Evolutionary conservation across 2,888 invertebrate genomes (phyloP), one percentile per base, ranked within the genome.

Genomic region (Thera britannica): DNA sequence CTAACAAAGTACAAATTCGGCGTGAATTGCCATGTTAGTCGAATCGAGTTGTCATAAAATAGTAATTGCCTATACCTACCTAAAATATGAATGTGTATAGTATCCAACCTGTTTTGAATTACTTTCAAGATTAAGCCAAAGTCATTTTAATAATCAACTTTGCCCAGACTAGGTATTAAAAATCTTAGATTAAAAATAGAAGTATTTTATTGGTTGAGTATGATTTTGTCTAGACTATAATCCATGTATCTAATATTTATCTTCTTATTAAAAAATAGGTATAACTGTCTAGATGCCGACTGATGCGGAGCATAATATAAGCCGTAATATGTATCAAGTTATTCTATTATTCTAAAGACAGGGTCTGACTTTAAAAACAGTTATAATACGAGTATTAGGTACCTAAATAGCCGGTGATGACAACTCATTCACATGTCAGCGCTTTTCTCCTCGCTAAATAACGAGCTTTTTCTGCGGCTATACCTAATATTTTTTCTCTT

Each of bases 121-220:
- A 84, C 83, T 85, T 86, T 83, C 85, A 88, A 87, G 86, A 81
- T 82, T 84, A 78, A 78, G 79, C 79, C 82, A 83, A 84, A 80
- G 84, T 85, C 80, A 81, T 77, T 81, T 80, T 79, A 78, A 80
- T 81, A 79, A 79, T 81, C 82, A 74, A 76, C 71, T 70, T 76
- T 52, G 62, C 35, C 55, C 55, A 68, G 64, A 65, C 62, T 38
- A 63, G 58, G 67, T 64, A 61, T 58, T 61, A 38, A 68, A 23
- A 23, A 23, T 68, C n/a, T n/a, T n/a, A n/a, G n/a, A n/a, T n/a
- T n/a, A n/a, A 68, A 23, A 23, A 23, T 68, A 61, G 57, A 48
- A 68, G 65, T 68, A 68, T 68, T 68, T 41, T 58, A 64, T 68
- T 54, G 57, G n/a, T 61, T 60, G 38, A 46, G 23, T n/a, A 38